Percentiles rank a stretch among this genome's conserved stretches.
phyloP scores from a whole-genome alignment of 1,140 invertebrate genomes.

The Drosophila kanapiae region DNA sequence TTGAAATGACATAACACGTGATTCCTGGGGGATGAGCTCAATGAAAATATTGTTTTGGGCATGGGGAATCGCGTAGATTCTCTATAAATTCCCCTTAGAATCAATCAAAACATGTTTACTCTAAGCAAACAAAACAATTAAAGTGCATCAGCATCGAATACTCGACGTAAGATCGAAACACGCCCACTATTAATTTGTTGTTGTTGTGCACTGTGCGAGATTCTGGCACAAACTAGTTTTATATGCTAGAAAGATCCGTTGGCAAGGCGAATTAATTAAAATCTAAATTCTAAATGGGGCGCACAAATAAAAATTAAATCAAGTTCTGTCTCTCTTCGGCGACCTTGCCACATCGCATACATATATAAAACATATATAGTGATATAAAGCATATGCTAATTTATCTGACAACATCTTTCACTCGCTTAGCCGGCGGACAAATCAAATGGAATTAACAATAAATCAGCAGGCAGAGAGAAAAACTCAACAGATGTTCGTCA shows the following conservation, averaged over 20 bases:
- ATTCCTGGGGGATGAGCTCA: slow-evolving; percentile 23
- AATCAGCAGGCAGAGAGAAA: slow-evolving; percentile 29
- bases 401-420: slow-evolving; percentile 43
- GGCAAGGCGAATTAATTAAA: slow-evolving; percentile 70
- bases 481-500: background rate
- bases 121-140: slow-evolving; percentile 73
- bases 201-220: slow-evolving; percentile 20
- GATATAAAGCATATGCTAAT: slow-evolving; percentile 38
- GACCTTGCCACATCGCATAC: slow-evolving; percentile 45
- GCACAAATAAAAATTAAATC: slow-evolving; percentile 56
- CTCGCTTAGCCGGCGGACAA: slow-evolving; percentile 12
- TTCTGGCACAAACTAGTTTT: slow-evolving; percentile 67
- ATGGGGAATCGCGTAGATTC: background rate
- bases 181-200: slow-evolving; percentile 66
- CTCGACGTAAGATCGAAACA: slow-evolving; percentile 46
- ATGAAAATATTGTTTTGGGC: slow-evolving; percentile 10
- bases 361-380: slow-evolving; percentile 1
- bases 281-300: slow-evolving; percentile 59
- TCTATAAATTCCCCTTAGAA: slow-evolving; percentile 14
- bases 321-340: slow-evolving; percentile 30
- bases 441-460: slow-evolving; percentile 46
- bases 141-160: slow-evolving; percentile 49
- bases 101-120: slow-evolving; percentile 65
- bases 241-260: slow-evolving; percentile 64
- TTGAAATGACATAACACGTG: slow-evolving; percentile 32